Evolutionary conservation across 2,888 invertebrate species (phyloP), one percentile per base, ranked within the genome.

Genomic region (Aphidoletes aphidimyza): DNA sequence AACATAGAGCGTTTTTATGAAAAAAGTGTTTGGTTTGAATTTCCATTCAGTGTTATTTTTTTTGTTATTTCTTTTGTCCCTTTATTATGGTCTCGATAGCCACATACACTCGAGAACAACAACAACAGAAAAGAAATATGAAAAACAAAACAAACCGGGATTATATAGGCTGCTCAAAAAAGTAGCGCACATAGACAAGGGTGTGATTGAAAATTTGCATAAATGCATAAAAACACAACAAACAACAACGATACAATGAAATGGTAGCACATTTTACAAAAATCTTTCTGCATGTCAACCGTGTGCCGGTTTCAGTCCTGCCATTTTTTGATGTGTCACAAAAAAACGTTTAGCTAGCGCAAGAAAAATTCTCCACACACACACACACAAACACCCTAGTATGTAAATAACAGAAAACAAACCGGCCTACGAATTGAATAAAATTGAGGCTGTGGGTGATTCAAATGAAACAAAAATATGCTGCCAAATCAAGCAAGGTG

Each of bases 191-290:
- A 42, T 42, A 42, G 42, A 22, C 9, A n/a, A 54, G 54, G 54
- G 54, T 54, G 54, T 54, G n/a, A 54, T 54, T 54, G 54, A 54
- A 54, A 22, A 54, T 54, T 54, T 54, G 54, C 54, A 54, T 54
- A 54, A 54, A 54, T 54, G 54, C 22, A 54, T 54, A 54, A 22
- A n/a, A 54, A 5, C 22, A 3, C 17, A 3, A n/a, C n/a, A 54
- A 22, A 54, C 54, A 22, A 22, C 3, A 22, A 47, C 9, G 8
- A 5, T 47, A 19, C 9, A 2, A 19, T 47, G 19, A 47, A 47
- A 47, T 54, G 54, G 22, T 14, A 9, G 9, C n/a, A 22, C 9
- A 54, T 54, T 54, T 54, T 22, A 54, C n/a, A 54, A 54, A 54
- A 54, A 54, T 54, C 22, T n/a, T 54, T 54, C 9, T 22, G 22